Evolutionary conservation across 2,113 vertebrate genomes (phyloP).

Genomic region (Syrrhaptes paradoxus): DNA sequence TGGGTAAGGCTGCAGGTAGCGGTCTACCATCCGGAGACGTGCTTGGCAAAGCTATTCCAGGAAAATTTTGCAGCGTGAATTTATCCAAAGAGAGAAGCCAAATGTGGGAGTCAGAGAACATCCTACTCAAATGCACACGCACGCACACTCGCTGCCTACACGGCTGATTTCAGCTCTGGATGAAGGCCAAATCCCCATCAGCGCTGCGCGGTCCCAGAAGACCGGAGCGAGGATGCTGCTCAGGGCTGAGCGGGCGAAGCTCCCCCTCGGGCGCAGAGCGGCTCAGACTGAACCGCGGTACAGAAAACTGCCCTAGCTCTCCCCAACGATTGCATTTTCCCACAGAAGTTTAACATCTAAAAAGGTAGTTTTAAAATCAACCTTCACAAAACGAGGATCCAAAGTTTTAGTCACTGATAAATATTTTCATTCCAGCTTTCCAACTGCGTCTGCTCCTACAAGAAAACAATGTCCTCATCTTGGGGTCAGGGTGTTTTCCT

Average conservation of each 20-base stretch:
- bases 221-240: not conserved
- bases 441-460: not conserved
- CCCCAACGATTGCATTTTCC: not conserved
- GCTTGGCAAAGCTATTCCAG: not conserved
- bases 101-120: not conserved
- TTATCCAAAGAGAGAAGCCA: not conserved
- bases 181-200: not conserved
- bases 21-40: not conserved
- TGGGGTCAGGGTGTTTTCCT: not conserved
- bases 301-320: not conserved
- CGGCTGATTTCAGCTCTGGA: not conserved
- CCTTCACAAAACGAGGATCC: not conserved
- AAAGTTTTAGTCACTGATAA: not conserved
- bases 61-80: not conserved
- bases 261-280: not conserved
- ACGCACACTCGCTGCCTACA: not conserved
- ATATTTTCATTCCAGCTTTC: not conserved
- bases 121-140: not conserved
- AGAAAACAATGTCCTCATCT: not conserved
- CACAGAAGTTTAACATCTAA: not conserved
- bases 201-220: not conserved
- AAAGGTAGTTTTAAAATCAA: not conserved
- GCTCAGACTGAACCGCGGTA: not conserved
- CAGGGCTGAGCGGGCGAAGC: not conserved
- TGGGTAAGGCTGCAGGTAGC: not conserved